phyloP scores from a whole-genome alignment of 92 coral and sea anemone species.

The Montipora capitata region DNA sequence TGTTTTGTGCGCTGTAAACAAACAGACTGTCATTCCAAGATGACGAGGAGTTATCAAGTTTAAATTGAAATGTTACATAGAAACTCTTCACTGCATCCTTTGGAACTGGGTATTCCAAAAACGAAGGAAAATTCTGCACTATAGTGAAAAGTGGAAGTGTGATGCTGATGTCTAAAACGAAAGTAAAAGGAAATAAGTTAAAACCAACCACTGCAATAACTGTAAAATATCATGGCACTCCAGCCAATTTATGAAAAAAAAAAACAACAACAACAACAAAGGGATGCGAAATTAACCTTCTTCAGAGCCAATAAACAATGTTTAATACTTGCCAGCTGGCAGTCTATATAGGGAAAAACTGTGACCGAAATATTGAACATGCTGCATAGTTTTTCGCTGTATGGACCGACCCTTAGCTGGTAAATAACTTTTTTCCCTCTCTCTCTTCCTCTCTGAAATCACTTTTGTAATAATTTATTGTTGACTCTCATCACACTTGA shows the following conservation, averaged over 20 bases:
- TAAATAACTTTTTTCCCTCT: too few species aligned
- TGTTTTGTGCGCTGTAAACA: constrained; percentile 84
- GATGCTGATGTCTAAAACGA: constrained; percentile 67
- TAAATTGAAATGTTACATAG: constrained; percentile 85
- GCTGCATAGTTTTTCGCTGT: too few species aligned
- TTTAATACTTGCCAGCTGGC: too few species aligned
- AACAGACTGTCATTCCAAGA: constrained; percentile 80
- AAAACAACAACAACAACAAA: too few species aligned
- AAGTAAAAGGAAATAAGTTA: constrained; percentile 4
- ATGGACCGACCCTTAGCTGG: too few species aligned
- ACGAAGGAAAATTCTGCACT: constrained; percentile 80
- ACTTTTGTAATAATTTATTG: too few species aligned
- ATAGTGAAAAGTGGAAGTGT: constrained; percentile 82
- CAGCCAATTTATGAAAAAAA: neutral
- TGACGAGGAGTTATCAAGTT: constrained; percentile 57
- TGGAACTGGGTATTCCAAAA: constrained; percentile 80
- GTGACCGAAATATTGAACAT: too few species aligned
- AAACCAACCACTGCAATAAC: neutral
- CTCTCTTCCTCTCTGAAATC: too few species aligned
- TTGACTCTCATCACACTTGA: too few species aligned
- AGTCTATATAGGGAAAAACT: too few species aligned
- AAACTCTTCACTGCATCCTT: constrained; percentile 65
- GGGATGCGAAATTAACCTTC: too few species aligned
- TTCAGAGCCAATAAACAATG: too few species aligned
- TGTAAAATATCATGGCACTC: neutral